Evolutionary conservation across 2,113 vertebrate species (phyloP), one percentile per base, ranked within the genome.

Genomic region (Pycnonotus jocosus): DNA sequence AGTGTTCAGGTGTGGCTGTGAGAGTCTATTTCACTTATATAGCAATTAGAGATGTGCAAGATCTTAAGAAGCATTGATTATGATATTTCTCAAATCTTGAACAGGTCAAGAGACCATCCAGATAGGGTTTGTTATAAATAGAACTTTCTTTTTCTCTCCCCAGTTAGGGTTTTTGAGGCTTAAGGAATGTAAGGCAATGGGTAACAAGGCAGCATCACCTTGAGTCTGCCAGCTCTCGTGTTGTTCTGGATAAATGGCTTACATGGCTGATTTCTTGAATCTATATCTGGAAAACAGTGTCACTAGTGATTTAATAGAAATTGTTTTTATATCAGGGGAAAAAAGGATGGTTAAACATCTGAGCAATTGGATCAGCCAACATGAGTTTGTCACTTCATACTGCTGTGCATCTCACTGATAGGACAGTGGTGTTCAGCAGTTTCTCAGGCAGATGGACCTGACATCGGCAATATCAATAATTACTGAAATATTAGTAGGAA

Each of bases 1-100:
- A 22, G 7, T 12, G 12, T 73, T 81, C 62, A 64, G 93, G 93
- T 86, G 85, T 88, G 90, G 74, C 74, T 72, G 23, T 51, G 54
- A 57, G 42, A 44, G 12, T 33, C 48, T 65, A 10, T 48, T 72
- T 89, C 17, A 15, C 33, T 48, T 56, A 3, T 4, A 4, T 27
- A 58, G 40, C 44, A 73, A 44, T n/a, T 9, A 24, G 19, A 35
- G 53, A 35, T 69, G 38, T 70, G 68, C 60, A 70, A 66, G 62
- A 7, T 2, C 45, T 76, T 73, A 15, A 61, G 38, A 12, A 47
- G 37, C 47, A 15, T 30, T 48, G 25, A 35, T 51, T 51, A 61
- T 0, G 0, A 80, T 47, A 51, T 87, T 35, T 81, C 24, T 90
- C 24, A 53, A 58, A 27, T 40, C 30, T 77, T 68, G 47, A 88